Base-by-base conservation (phyloP, 30 jellyfish, hydroid and myxozoan species). In the Hydractinia echinata region DNA sequence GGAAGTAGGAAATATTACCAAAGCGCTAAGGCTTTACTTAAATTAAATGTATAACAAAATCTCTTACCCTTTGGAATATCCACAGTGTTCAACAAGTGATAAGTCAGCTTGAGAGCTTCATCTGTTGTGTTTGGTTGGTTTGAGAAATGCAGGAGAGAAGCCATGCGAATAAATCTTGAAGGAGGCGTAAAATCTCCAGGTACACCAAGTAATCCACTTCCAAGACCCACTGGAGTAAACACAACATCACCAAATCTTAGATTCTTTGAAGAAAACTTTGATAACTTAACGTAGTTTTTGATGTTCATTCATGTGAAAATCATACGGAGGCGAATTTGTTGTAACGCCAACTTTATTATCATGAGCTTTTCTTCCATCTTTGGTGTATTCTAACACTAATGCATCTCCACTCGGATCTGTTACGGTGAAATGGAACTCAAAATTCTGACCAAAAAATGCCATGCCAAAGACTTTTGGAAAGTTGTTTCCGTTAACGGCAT, bases 181-280 rank as follows among this genome's bases (percentile, higher is more conserved):
- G 81, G 55, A 7, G 81, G 50, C 4, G 81, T 71, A 15, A 71
- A 71, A 71, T 71, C 81, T 19, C 81, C 81, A 3, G 81, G 81
- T 9, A 19, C 55, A 7, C 81, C 81, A 48, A 71, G 52, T 30
- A 71, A n/a, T 8, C 60, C 81, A 15, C 81, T 71, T 0, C 81
- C 81, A 50, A 19, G 3, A 7, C 81, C 81, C 11, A n/a, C 55
- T n/a, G 44, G 60, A 7, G 9, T 71, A 8, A 71, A 19, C 18
- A 58, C 0, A n/a, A 30, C 50, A 58, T 50, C 53, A n/a, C 18
- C 53, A 6, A 30, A 50, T 71, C 1, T 11, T 58, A 30, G 8
- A 7, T 54, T 1, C 1, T 71, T 71, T 30, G 44, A n/a, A 7
- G 55, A 30, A 71, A 71, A 71, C n/a, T 30, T 19, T 6, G 55